phyloP scores from a whole-genome alignment of 2,888 invertebrate genomes.

The Neoascia interrupta region DNA sequence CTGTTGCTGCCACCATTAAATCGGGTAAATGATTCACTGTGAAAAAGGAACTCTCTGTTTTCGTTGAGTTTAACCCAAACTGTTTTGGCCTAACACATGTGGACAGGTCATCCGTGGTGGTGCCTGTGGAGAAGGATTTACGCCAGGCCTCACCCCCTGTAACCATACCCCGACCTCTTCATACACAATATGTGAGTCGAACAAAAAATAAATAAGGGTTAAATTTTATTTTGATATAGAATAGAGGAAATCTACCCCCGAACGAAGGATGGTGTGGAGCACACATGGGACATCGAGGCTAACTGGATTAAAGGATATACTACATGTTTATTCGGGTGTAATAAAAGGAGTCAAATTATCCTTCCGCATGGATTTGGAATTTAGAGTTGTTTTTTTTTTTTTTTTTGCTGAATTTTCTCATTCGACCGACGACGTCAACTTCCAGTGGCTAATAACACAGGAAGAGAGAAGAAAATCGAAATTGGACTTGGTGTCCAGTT shows the following conservation, averaged over 20 bases:
- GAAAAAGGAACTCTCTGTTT: conserved; percentile 24
- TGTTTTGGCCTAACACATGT: conserved; percentile 66
- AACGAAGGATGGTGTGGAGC: background rate
- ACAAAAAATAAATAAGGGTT: conserved; percentile 54
- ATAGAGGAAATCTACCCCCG: conserved; percentile 44
- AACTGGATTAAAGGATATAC: conserved; percentile 69
- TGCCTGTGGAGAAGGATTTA: conserved; percentile 56
- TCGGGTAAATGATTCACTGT: conserved; percentile 64
- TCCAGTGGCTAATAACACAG: conserved; percentile 37
- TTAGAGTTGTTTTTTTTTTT: conserved; percentile 48
- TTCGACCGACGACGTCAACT: background rate
- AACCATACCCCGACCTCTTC: too few relatives aligned
- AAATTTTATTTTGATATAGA: conserved; percentile 68
- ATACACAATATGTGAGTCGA: background rate
- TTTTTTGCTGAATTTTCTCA: background rate
- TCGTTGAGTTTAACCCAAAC: conserved; percentile 21
- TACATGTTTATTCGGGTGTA: conserved; percentile 69
- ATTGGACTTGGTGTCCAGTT: conserved; percentile 21
- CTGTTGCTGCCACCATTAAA: conserved; percentile 62
- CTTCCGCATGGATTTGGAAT: conserved; percentile 69
- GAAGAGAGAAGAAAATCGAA: conserved; percentile 32
- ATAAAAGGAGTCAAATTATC: conserved; percentile 70
- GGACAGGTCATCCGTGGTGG: conserved; percentile 65
- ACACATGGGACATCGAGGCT: conserved; percentile 63
- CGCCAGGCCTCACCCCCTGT: conserved; percentile 6